Percentiles rank a stretch among this genome's conserved stretches.
phyloP scores from a whole-genome alignment of 2,888 invertebrate genomes.

The Eupithecia abbreviata region DNA sequence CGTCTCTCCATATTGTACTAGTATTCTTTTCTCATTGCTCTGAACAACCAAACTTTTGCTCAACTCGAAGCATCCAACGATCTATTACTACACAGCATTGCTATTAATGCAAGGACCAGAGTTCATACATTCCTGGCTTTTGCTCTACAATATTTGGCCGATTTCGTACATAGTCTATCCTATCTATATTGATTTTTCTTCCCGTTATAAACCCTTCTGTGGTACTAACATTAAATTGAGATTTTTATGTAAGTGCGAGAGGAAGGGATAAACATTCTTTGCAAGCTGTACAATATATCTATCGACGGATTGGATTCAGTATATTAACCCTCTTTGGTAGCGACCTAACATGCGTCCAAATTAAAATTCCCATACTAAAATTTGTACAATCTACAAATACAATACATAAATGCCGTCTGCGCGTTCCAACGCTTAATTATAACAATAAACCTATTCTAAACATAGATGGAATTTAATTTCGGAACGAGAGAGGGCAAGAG shows the following conservation, averaged over 20 bases:
- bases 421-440: constrained; percentile 9
- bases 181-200: neutral
- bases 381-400: constrained; percentile 59
- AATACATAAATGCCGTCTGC: constrained; percentile 4
- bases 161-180: neutral
- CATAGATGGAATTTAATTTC: constrained; percentile 15
- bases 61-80: neutral
- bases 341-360: constrained; percentile 22
- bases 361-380: constrained; percentile 53
- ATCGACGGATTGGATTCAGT: constrained; percentile 40
- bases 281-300: constrained; percentile 24
- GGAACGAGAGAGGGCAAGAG: constrained; percentile 30
- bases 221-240: constrained; percentile 28
- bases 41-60: neutral
- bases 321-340: constrained; percentile 33
- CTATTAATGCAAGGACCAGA: neutral
- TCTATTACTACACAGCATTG: neutral
- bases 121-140: neutral
- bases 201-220: neutral
- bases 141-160: neutral
- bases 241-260: constrained; percentile 21
- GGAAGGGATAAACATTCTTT: constrained; percentile 15
- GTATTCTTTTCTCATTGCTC: neutral
- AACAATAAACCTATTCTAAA: constrained; percentile 14
- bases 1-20: neutral